Conservation (phyloP, 1,140 invertebrate species). For the Reticulitermes speratus region DNA sequence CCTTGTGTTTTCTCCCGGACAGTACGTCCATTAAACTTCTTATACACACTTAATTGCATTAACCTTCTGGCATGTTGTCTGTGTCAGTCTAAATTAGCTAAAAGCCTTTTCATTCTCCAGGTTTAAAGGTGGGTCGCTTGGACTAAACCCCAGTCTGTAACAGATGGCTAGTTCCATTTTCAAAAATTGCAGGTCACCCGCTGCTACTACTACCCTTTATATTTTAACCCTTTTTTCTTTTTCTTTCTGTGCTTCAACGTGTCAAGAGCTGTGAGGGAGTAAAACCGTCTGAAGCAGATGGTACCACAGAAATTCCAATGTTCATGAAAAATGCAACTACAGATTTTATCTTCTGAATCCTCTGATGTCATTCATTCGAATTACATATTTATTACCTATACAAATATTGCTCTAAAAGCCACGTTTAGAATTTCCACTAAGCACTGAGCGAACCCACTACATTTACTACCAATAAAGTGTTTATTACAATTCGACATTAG, state of each 20-base stretch:
- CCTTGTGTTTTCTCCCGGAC: background rate
- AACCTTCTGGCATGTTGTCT: background rate
- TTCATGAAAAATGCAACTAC: background rate
- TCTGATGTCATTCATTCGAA: too few species aligned
- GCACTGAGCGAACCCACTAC: too few species aligned
- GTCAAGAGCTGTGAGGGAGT: background rate
- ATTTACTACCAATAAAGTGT: too few species aligned
- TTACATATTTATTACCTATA: too few species aligned
- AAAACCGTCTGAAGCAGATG: background rate
- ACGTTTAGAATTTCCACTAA: too few species aligned
- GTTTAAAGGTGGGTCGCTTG: background rate
- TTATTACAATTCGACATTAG: too few species aligned
- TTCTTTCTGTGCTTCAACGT: background rate
- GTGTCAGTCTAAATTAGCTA: constrained; percentile 8
- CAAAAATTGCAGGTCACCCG: constrained; percentile 9
- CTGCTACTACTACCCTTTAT: background rate
- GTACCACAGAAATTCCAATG: background rate
- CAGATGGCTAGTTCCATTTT: constrained; percentile 11
- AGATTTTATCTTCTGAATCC: background rate
- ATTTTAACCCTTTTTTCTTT: constrained; percentile 3
- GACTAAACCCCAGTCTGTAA: background rate
- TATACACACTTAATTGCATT: constrained; percentile 10
- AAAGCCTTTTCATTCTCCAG: background rate
- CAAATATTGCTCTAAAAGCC: too few species aligned
- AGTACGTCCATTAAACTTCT: background rate